These are phyloP conservation scores for Lepidiolamprologus cunningtoni DNA, from an alignment of 2,113 vertebrate species.

Conservation along the genomic window DNA sequence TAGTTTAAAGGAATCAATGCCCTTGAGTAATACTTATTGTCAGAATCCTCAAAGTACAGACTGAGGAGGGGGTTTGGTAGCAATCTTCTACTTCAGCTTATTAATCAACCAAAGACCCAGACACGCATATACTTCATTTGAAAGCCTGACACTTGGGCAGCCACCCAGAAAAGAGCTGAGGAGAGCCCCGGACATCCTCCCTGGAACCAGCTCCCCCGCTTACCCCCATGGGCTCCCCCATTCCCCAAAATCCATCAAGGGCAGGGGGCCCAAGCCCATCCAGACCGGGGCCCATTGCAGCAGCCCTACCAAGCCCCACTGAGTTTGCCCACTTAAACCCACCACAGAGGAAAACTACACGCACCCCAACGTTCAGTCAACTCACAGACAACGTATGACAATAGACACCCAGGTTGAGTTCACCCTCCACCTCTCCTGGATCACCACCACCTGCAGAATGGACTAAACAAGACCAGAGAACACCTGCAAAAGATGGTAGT, in stretches of 20 bases:
- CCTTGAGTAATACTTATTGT: neutral
- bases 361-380: neutral
- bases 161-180: neutral
- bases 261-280: neutral
- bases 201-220: rapidly evolving
- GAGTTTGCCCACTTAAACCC: neutral
- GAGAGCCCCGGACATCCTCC: neutral
- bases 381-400: neutral
- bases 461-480: neutral
- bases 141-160: neutral
- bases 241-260: neutral
- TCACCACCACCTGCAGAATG: neutral
- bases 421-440: neutral
- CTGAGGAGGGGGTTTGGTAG: neutral
- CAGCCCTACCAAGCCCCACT: neutral
- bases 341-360: neutral
- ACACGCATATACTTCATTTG: neutral
- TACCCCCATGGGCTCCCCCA: neutral
- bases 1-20: neutral
- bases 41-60: neutral
- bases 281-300: neutral
- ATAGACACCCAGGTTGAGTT: neutral
- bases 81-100: neutral
- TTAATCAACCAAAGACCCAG: neutral
- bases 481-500: neutral